A percentile compares a stretch with the other conserved stretches of the same genome.
These are phyloP conservation scores for Drymodes brunneopygia DNA, from an alignment of 2,113 vertebrate genomes.

Conservation along the genomic window DNA sequence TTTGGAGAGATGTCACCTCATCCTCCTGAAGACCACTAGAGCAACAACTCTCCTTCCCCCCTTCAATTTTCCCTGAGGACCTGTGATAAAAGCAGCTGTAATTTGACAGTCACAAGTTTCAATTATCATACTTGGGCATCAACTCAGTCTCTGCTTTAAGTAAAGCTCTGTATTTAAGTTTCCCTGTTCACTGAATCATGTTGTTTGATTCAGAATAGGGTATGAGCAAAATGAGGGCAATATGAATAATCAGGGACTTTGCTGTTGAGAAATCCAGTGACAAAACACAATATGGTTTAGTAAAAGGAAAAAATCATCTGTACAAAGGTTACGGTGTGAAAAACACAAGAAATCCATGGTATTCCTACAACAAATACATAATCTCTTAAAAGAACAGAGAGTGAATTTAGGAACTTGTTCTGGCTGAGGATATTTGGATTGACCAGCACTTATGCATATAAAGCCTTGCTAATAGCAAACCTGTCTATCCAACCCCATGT, in stretches of 20 bases:
- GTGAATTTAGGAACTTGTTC: background rate
- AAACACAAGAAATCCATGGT: background rate
- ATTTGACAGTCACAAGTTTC: background rate
- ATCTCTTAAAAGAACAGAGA: background rate
- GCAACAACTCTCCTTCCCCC: background rate
- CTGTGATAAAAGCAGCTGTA: background rate
- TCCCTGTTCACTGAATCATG: background rate
- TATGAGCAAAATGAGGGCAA: background rate
- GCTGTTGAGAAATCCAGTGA: background rate
- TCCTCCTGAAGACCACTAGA: background rate
- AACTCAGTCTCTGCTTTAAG: background rate
- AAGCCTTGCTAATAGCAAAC: background rate
- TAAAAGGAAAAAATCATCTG: background rate
- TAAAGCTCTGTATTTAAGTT: background rate
- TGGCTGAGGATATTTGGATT: background rate
- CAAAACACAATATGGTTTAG: background rate
- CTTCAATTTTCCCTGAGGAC: background rate
- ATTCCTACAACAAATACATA: background rate
- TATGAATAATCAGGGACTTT: background rate
- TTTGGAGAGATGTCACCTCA: background rate
- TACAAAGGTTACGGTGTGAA: background rate
- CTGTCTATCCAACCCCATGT: background rate
- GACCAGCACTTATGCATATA: background rate
- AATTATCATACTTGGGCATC: background rate
- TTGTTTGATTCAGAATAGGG: background rate